A percentile compares a stretch with the other conserved stretches of the same genome.
phyloP scores from a whole-genome alignment of 2,888 invertebrate species.

The Tanytarsus gracilentus region DNA sequence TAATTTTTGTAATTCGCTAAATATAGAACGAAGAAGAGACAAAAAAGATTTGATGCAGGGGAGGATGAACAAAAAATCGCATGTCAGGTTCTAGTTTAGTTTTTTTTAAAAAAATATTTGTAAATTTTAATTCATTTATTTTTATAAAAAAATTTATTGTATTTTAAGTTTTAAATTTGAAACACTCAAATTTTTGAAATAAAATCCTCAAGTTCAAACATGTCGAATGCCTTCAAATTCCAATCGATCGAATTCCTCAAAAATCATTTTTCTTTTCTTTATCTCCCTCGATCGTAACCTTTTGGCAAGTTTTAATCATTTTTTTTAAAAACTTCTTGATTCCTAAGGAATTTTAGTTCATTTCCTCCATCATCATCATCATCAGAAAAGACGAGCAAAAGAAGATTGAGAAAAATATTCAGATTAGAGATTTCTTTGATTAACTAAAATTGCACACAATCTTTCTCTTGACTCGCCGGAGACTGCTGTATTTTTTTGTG shows the following conservation, averaged over 20 bases:
- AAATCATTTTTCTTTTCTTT: no score
- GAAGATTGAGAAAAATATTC: background rate
- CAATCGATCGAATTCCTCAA: background rate
- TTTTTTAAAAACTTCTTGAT: no score
- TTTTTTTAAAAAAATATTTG: no score
- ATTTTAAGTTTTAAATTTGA: background rate
- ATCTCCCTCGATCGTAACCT: background rate
- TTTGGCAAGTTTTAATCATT: background rate
- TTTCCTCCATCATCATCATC: background rate
- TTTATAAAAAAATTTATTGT: background rate
- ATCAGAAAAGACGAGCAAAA: background rate
- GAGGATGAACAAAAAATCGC: no score
- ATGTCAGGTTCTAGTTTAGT: no score
- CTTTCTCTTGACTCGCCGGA: conserved; percentile 9
- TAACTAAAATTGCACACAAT: conserved; percentile 13
- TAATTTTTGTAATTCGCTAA: conserved; percentile 26
- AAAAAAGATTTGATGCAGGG: conserved; percentile 3
- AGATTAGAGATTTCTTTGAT: conserved; percentile 1
- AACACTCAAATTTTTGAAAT: no score
- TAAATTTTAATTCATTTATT: no score
- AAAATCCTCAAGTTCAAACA: background rate
- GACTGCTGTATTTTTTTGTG: background rate
- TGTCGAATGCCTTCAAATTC: background rate
- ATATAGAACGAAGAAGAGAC: conserved; percentile 7
- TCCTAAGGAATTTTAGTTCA: no score